Conservation (phyloP, 2,888 invertebrate species). For the Neoitamus cyanurus region DNA sequence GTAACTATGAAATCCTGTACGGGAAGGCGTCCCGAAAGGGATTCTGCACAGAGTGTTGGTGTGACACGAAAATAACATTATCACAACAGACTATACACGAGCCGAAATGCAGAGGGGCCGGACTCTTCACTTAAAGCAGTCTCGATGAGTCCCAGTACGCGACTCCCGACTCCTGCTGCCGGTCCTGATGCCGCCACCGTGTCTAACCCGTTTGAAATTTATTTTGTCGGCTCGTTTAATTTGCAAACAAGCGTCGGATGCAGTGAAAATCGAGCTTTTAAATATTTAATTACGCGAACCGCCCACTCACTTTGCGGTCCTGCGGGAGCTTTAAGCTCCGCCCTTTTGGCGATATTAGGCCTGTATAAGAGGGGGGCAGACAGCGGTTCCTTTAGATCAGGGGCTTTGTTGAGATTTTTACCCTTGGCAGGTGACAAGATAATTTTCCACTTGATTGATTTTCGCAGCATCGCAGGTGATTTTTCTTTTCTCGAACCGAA, state of each 20-base stretch:
- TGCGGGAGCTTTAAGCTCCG: not conserved
- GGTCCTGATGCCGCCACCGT: not conserved
- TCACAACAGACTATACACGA: slow-evolving; percentile 21
- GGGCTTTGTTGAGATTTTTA: slow-evolving; percentile 29
- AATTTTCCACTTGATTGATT: slow-evolving; percentile 48
- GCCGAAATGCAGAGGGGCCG: slow-evolving; percentile 13
- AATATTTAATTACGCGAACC: slow-evolving; percentile 45
- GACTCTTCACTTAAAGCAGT: not conserved
- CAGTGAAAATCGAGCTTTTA: slow-evolving; percentile 46
- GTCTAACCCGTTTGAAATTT: slow-evolving; percentile 42
- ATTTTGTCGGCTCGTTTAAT: slow-evolving; percentile 47
- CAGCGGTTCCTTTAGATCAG: not conserved
- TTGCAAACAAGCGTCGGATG: slow-evolving; percentile 45
- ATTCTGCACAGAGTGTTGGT: slow-evolving; percentile 12
- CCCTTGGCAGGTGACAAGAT: slow-evolving; percentile 46
- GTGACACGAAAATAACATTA: slow-evolving; percentile 46
- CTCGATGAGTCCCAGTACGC: not conserved
- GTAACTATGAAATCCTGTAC: slow-evolving; percentile 1
- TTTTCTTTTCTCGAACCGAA: not conserved
- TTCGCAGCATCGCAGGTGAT: slow-evolving; percentile 13
- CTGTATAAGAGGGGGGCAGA: not conserved
- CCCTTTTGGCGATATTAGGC: not conserved
- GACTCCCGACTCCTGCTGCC: not conserved
- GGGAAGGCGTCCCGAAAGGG: slow-evolving; percentile 4
- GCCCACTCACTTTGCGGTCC: slow-evolving; percentile 17